Evolutionary conservation across 2,797 vertebrate species (phyloP), one percentile per base, ranked within the genome.

Genomic region (Artibeus jamaicensis): DNA sequence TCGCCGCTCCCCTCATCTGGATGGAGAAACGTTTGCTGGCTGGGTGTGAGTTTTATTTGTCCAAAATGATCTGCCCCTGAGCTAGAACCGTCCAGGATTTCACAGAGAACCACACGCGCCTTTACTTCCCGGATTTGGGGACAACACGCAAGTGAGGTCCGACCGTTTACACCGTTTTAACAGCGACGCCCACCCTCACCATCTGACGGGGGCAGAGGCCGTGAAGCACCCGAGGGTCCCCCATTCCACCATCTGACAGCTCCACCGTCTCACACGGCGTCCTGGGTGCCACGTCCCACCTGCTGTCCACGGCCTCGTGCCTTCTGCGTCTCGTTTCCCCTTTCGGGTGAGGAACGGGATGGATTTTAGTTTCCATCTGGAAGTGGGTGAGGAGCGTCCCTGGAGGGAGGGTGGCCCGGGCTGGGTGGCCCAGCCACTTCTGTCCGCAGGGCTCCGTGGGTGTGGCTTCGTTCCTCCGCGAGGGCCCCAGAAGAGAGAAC

Each of bases 361-460:
- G 9, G 29, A 6, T 11, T 39, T 9, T 5, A 11, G 57, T 6
- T 10, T 26, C 65, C 3, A 0, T 29, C 24, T 5, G 73, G 11
- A 78, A 67, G 57, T 15, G 16, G 22, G 6, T 0, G 0, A 6
- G 3, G 55, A 7, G 11, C 2, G 8, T n/a, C 24, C 7, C 29
- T 1, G 5, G n/a, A 29, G 0, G 2, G 67, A 29, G 39, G 37
- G 39, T 2, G 0, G 0, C 0, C 48, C 0, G 3, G 0, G 14
- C 34, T 0, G 4, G 39, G n/a, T 0, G 3, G 19, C 46, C 42
- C 19, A 9, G 37, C 6, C 6, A 1, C 34, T 65, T 65, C 57
- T 19, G 4, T 15, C 71, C 12, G 11, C 65, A 21, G 24, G 21
- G 4, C 3, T 9, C 2, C 11, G 3, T 0, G 1, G 3, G 24